Base-by-base conservation (phyloP, 2,888 invertebrate species). In the Andricus quercusramuli region DNA sequence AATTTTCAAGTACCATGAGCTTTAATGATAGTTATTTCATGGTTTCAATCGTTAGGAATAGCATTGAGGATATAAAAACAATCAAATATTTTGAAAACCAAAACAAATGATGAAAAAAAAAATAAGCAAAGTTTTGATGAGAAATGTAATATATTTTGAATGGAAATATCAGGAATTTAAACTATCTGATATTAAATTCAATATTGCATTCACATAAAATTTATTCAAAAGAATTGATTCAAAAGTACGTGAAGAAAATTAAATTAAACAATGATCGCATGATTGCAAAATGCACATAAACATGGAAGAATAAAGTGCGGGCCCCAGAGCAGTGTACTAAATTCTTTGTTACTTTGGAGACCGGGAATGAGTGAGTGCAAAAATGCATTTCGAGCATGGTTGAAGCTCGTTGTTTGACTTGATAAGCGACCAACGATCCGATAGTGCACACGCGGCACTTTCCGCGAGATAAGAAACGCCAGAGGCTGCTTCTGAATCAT, bases 381-480 rank as follows among this genome's bases (percentile, higher is more conserved):
- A 84, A 86, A 85, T 84, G 84, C 84, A 83, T 86, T 84, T 67
- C 74, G 80, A 82, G 78, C 80, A 83, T 80, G 82, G 82, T 83
- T 81, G 80, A 56, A 83, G 81, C 82, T 81, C 79, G 81, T 82
- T 82, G 84, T 84, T 85, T 81, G 81, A 83, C 82, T 84, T 85
- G 87, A 87, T 87, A 88, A 86, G 83, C 82, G 79, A 82, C 84
- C 80, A 78, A 79, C 79, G 78, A 79, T 76, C 83, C 86, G 88
- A 88, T 86, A 86, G 78, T 83, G 86, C 86, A 80, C 85, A 86
- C 86, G 87, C 85, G 82, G 86, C 87, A 85, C 83, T 86, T 86
- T 87, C 70, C 51, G 64, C 77, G 47, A 78, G 82, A 83, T 84
- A 84, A 85, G 82, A 80, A 86, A 81, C 79, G 78, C 83, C 77